Conservation (phyloP, 2,113 vertebrate species). For the Sclerurus mexicanus region DNA sequence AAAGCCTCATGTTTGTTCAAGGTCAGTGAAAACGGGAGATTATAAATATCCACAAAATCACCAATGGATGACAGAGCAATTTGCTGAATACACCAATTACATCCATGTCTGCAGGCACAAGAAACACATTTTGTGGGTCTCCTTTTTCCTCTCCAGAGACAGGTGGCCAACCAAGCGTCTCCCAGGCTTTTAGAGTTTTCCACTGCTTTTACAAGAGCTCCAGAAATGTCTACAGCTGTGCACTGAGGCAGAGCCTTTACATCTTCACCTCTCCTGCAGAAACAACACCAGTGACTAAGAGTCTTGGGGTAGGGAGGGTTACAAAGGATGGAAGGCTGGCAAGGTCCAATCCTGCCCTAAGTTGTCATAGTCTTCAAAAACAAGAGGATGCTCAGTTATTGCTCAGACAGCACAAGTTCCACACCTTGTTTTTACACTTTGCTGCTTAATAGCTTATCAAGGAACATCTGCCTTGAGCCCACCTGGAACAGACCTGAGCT, state of each 20-base stretch:
- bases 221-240: neutral
- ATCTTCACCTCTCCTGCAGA: neutral
- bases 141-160: neutral
- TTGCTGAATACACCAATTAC: neutral
- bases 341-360: neutral
- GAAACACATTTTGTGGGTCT: neutral
- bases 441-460: neutral
- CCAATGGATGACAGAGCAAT: neutral
- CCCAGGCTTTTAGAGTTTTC: neutral
- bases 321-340: neutral
- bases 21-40: neutral
- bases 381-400: neutral
- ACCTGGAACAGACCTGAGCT: neutral
- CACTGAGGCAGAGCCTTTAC: neutral
- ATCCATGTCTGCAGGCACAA: neutral
- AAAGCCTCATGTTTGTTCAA: neutral
- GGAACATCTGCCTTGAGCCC: neutral
- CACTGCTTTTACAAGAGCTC: neutral
- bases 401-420: neutral
- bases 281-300: neutral
- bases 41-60: neutral
- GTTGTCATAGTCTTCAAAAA: neutral
- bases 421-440: neutral
- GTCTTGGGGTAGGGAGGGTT: rapidly evolving
- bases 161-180: neutral